These are phyloP conservation scores for Dromiciops gliroides DNA, from an alignment of 2,113 vertebrate species.

Conservation along the genomic window DNA sequence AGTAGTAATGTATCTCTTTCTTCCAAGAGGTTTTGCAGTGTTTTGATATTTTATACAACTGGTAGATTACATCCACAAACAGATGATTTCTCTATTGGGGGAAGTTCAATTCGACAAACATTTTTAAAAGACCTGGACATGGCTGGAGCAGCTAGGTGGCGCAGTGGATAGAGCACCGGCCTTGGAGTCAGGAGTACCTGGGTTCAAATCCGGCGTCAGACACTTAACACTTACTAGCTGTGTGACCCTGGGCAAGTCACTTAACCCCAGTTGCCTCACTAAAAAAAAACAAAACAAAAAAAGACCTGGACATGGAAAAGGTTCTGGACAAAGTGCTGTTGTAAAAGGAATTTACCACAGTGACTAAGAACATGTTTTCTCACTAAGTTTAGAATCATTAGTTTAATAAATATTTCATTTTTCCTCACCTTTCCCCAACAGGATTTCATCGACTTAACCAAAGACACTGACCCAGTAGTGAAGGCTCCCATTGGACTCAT, in stretches of 20 bases:
- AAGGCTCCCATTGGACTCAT: fast-evolving
- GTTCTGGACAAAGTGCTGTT: neutral
- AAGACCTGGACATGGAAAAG: too few species aligned
- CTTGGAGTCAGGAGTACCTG: too few species aligned
- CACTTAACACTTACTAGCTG: too few species aligned
- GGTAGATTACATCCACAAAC: neutral
- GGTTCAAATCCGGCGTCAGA: too few species aligned
- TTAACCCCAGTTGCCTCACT: too few species aligned
- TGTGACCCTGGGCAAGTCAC: too few species aligned
- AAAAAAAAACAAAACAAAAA: too few species aligned
- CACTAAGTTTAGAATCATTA: slow-evolving; percentile 4
- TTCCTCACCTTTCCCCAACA: slow-evolving; percentile 66
- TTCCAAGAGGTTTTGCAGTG: neutral
- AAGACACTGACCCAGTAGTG: slow-evolving; percentile 69
- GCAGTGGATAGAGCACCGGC: too few species aligned
- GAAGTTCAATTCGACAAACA: neutral
- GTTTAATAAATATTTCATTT: slow-evolving; percentile 21
- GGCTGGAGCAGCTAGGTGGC: too few species aligned
- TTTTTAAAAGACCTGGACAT: neutral
- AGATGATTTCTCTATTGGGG: neutral
- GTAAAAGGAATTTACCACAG: neutral
- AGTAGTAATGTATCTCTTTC: neutral
- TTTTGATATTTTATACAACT: neutral
- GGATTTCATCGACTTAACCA: slow-evolving; percentile 87
- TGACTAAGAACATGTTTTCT: neutral